A percentile compares a stretch with the other conserved stretches of the same genome.
phyloP scores from a whole-genome alignment of 2,888 invertebrate species.

The Himalopsyche tibetana region DNA sequence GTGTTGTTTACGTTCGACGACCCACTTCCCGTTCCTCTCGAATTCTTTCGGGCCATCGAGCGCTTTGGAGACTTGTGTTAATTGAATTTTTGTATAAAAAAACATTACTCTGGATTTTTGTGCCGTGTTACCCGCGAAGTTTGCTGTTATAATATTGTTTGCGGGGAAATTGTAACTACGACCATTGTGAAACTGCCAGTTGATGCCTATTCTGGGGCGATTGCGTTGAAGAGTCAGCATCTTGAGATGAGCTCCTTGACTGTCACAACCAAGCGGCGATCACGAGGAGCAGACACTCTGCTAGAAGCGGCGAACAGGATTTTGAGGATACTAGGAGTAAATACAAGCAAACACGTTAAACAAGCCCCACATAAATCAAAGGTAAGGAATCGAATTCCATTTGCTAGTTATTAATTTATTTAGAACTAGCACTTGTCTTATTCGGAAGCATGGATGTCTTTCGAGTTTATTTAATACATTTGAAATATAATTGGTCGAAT shows the following conservation, averaged over 20 bases:
- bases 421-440: conserved; percentile 67
- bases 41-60: conserved; percentile 45
- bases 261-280: conserved; percentile 77
- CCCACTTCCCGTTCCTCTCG: conserved; percentile 58
- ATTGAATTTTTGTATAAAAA: conserved; percentile 27
- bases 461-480: no score
- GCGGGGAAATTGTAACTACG: background rate
- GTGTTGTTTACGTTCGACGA: conserved; percentile 58
- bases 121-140: background rate
- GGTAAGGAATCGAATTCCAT: conserved; percentile 50
- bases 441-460: no score
- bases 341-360: conserved; percentile 77
- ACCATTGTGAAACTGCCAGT: conserved; percentile 46
- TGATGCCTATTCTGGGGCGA: conserved; percentile 60
- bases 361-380: conserved; percentile 70
- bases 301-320: conserved; percentile 77
- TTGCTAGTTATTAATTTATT: conserved; percentile 66
- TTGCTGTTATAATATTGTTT: conserved; percentile 1
- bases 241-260: conserved; percentile 78
- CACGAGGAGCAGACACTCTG: conserved; percentile 77
- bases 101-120: conserved; percentile 11
- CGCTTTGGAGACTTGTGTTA: conserved; percentile 2
- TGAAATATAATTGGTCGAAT: no score
- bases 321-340: conserved; percentile 76
- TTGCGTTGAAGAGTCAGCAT: conserved; percentile 47